Conservation (phyloP, 2,113 vertebrate genomes). For the Nothocercus julius region DNA sequence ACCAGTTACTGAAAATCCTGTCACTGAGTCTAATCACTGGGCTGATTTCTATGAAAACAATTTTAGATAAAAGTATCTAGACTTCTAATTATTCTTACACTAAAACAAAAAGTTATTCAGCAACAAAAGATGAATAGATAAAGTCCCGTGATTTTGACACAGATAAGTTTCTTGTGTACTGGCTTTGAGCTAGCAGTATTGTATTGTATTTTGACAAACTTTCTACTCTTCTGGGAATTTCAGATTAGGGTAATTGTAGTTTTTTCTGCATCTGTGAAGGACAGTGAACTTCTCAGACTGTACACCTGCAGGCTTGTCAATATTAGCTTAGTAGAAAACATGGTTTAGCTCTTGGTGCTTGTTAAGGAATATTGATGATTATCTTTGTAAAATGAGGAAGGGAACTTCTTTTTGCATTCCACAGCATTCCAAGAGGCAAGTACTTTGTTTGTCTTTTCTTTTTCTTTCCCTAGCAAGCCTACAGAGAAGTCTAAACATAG, state of each 20-base stretch:
- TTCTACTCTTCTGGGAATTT: slow-evolving; percentile 26
- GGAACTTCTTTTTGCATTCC: not conserved
- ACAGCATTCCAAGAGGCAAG: slow-evolving; percentile 35
- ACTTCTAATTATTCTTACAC: slow-evolving; percentile 16
- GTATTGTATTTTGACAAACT: slow-evolving; percentile 10
- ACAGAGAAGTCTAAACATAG: slow-evolving; percentile 68
- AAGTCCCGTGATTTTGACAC: not conserved
- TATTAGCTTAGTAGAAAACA: slow-evolving; percentile 29
- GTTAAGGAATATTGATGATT: slow-evolving; percentile 47
- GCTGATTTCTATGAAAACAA: not conserved
- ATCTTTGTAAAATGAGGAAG: slow-evolving; percentile 29
- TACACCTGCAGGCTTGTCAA: slow-evolving; percentile 28
- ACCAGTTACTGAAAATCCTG: slow-evolving; percentile 40
- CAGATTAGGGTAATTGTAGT: not conserved
- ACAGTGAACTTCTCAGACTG: not conserved
- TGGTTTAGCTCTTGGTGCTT: not conserved
- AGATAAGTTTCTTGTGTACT: not conserved
- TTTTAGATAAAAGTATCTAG: not conserved
- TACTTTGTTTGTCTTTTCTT: slow-evolving; percentile 63
- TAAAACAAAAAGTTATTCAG: not conserved
- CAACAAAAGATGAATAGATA: not conserved
- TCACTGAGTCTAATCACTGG: accelerated
- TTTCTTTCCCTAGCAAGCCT: slow-evolving; percentile 52
- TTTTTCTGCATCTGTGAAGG: not conserved
- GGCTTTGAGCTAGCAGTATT: slow-evolving; percentile 22